Evolutionary conservation across 2,888 invertebrate genomes (phyloP).

Genomic region (Lasiommata megera): DNA sequence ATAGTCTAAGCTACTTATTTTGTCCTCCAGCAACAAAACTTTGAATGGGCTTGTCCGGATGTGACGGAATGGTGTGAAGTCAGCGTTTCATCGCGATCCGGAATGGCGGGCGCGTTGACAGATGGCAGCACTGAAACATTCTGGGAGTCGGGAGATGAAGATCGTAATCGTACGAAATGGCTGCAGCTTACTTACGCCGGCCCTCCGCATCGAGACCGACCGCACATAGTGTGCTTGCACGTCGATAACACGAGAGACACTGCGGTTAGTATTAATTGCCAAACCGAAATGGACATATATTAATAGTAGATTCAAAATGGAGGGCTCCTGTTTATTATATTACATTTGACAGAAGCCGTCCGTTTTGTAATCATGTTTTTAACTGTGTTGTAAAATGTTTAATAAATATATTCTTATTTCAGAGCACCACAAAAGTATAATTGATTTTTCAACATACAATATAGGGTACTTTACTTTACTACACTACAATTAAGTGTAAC

Average conservation of each 20-base stretch:
- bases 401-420: too few relatives aligned
- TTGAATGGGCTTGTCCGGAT: conserved; percentile 86
- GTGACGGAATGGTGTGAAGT: conserved; percentile 89
- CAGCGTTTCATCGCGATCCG: conserved; percentile 95
- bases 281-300: too few relatives aligned
- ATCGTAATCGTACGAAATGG: conserved; percentile 94
- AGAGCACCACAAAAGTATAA: too few relatives aligned
- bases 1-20: background rate
- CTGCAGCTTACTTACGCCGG: conserved; percentile 81
- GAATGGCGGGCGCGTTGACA: conserved; percentile 95
- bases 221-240: conserved; percentile 91
- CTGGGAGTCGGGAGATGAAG: conserved; percentile 99
- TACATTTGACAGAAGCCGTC: too few relatives aligned
- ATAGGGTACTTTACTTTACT: too few relatives aligned
- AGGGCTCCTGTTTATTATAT: too few relatives aligned
- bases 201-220: conserved; percentile 75
- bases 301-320: too few relatives aligned
- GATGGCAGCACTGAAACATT: conserved; percentile 98
- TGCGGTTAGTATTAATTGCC: conserved; percentile 78
- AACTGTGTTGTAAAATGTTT: too few relatives aligned
- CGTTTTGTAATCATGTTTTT: too few relatives aligned
- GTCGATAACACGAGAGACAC: conserved; percentile 97
- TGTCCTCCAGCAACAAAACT: conserved; percentile 55
- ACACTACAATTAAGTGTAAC: background rate
- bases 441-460: too few relatives aligned